A percentile compares a stretch with the other conserved stretches of the same genome.
These are phyloP conservation scores for Pyrocephalus nanus DNA, from an alignment of 2,797 vertebrate species.

Conservation along the genomic window DNA sequence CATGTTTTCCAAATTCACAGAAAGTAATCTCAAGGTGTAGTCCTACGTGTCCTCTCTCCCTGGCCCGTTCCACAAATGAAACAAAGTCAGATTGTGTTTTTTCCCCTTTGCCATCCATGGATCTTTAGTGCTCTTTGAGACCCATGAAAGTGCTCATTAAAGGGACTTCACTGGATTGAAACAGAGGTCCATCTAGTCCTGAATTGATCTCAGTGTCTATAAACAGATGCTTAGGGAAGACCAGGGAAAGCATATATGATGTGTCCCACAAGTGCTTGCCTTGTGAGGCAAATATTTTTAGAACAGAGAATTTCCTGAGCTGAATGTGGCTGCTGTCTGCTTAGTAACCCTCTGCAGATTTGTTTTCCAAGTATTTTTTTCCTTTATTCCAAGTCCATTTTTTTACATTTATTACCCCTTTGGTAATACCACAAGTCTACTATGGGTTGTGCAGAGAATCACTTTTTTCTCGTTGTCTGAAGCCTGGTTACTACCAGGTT, in stretches of 20 bases:
- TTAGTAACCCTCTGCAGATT: neutral
- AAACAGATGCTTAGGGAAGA: neutral
- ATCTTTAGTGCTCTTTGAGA: neutral
- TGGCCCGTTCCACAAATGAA: neutral
- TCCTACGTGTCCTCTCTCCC: neutral
- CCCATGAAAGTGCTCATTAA: neutral
- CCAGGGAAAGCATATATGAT: neutral
- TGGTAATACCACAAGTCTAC: neutral
- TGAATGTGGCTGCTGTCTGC: neutral
- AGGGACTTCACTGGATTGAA: neutral
- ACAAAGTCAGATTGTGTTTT: neutral
- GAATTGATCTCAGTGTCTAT: neutral
- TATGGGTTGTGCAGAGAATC: neutral
- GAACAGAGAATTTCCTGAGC: slow-evolving; percentile 41
- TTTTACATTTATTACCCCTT: neutral
- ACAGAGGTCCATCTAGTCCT: neutral
- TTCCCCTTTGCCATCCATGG: neutral
- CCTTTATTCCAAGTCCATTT: neutral
- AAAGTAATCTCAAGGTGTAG: neutral
- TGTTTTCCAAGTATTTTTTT: neutral
- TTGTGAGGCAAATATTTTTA: slow-evolving; percentile 38
- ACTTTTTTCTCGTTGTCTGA: neutral
- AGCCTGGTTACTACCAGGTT: neutral
- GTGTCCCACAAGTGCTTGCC: neutral
- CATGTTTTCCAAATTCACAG: neutral